These are phyloP conservation scores for Aphelenchoides besseyi DNA, from an alignment of 1,140 invertebrate genomes.

Conservation along the genomic window DNA sequence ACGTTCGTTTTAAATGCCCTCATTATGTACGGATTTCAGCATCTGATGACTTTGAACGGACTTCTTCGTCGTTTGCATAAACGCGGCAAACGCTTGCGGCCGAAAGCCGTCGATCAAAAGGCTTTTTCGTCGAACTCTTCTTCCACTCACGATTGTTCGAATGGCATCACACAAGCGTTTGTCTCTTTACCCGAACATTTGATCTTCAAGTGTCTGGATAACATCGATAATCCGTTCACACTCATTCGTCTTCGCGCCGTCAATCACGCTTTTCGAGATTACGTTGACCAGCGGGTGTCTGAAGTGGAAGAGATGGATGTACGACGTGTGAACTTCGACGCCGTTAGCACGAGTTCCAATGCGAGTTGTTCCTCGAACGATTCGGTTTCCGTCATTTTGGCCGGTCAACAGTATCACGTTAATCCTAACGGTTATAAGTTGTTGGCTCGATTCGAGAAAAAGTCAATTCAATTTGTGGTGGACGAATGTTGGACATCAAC, in stretches of 20 bases:
- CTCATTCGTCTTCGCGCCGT: slow-evolving; percentile 17
- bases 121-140: background rate
- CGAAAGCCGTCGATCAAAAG: background rate
- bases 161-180: no score
- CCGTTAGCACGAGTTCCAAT: slow-evolving; percentile 3
- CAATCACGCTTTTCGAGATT: background rate
- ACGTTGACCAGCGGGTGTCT: slow-evolving; percentile 15
- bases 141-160: no score
- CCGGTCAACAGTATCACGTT: slow-evolving; percentile 1
- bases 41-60: slow-evolving; percentile 4
- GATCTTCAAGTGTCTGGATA: slow-evolving; percentile 24
- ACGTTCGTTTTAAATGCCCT: background rate
- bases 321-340: slow-evolving; percentile 30
- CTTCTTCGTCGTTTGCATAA: background rate
- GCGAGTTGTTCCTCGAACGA: slow-evolving; percentile 14
- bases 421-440: slow-evolving; percentile 27
- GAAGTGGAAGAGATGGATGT: slow-evolving; percentile 38
- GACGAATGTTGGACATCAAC: slow-evolving; percentile 50
- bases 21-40: background rate
- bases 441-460: slow-evolving; percentile 12
- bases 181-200: slow-evolving; percentile 22
- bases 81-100: background rate
- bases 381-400: background rate
- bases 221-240: slow-evolving; percentile 31
- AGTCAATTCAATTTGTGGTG: slow-evolving; percentile 34